phyloP scores from a whole-genome alignment of 1,140 invertebrate species.

The Micrasema minimum region DNA sequence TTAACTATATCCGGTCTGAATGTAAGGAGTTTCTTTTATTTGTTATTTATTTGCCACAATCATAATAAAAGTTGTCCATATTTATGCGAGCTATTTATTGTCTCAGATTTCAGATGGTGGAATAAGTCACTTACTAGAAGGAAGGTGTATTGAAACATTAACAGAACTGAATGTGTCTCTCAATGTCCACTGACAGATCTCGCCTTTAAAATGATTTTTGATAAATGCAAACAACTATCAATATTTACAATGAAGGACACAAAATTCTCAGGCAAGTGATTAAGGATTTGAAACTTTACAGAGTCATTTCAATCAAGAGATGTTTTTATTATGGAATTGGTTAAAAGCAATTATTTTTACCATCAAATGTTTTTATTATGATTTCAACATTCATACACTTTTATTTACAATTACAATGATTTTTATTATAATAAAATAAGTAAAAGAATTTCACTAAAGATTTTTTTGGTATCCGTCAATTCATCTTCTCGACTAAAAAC shows the following conservation, averaged over 20 bases:
- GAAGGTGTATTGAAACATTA: slow-evolving; percentile 30
- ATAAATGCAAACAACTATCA: slow-evolving; percentile 23
- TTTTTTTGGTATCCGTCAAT: no score
- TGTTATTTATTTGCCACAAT: no score
- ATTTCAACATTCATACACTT: no score
- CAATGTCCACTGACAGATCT: slow-evolving; percentile 18
- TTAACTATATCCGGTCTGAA: slow-evolving; percentile 37
- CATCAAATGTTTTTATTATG: neutral
- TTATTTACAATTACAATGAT: no score
- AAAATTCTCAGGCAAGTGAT: slow-evolving; percentile 22
- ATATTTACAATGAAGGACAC: slow-evolving; percentile 30
- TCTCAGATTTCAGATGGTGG: slow-evolving; percentile 46
- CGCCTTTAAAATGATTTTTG: slow-evolving; percentile 10
- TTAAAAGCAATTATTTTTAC: neutral
- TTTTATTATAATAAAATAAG: no score
- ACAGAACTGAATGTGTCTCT: slow-evolving; percentile 24
- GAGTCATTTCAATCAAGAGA: neutral
- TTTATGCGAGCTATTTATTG: no score
- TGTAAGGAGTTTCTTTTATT: slow-evolving; percentile 8
- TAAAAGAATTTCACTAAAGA: no score
- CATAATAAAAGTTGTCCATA: no score
- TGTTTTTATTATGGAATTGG: neutral
- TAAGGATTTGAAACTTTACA: neutral
- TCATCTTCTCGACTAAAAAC: no score
- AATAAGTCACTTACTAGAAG: slow-evolving; percentile 23